Percentiles rank a stretch among this genome's conserved stretches.
phyloP scores from a whole-genome alignment of 2,888 invertebrate genomes.

The Branchinecta sandiegonensis region DNA sequence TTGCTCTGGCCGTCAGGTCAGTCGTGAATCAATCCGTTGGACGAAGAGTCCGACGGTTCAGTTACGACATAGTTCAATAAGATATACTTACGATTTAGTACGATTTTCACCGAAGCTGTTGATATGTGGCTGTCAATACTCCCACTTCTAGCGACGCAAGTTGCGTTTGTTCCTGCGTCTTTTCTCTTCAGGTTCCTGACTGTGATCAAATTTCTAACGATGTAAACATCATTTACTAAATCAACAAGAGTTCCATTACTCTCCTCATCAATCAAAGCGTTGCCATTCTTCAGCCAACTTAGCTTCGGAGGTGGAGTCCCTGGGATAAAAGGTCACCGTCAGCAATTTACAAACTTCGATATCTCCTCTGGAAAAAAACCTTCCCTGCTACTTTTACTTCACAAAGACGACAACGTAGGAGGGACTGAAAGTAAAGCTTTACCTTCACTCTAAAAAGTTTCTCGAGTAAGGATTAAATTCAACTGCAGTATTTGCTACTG shows the following conservation, averaged over 20 bases:
- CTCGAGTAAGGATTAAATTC: too few species aligned
- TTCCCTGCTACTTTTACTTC: too few species aligned
- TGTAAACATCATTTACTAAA: conserved; percentile 1
- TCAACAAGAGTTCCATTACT: conserved; percentile 8
- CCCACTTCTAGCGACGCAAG: conserved; percentile 5
- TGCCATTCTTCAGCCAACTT: conserved; percentile 11
- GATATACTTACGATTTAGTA: background rate
- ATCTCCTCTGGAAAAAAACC: too few species aligned
- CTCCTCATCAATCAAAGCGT: conserved; percentile 15
- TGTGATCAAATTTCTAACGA: conserved; percentile 8
- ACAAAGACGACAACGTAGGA: too few species aligned
- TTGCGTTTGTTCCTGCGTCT: conserved; percentile 1
- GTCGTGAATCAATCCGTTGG: too few species aligned
- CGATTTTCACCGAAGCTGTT: background rate
- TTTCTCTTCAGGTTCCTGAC: background rate
- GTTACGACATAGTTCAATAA: too few species aligned
- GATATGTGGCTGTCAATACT: background rate
- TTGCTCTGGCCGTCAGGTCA: too few species aligned
- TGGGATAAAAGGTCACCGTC: background rate
- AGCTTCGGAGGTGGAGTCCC: conserved; percentile 12
- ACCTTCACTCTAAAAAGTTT: too few species aligned
- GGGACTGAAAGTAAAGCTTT: too few species aligned
- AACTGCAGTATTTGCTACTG: too few species aligned
- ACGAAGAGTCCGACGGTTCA: too few species aligned
- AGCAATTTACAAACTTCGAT: too few species aligned